Base-by-base conservation (phyloP, 2,113 vertebrate genomes). In the Pogona vitticeps region DNA sequence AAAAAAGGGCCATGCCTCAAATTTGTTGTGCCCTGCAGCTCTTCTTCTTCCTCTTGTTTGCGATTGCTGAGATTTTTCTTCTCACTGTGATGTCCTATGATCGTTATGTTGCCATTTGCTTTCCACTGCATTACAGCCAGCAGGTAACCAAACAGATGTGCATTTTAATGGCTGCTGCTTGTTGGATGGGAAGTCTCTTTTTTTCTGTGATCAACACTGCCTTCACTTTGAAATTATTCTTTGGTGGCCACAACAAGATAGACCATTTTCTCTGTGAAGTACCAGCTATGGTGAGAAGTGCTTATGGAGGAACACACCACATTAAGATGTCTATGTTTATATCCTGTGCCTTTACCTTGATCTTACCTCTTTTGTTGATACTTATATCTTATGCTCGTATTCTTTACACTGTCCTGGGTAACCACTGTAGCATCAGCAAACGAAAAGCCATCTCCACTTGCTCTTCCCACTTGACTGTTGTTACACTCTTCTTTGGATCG, bases 21-120 rank as follows among this genome's bases (percentile, higher is more conserved):
- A 90, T 23, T 38, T 82, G 58, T 23, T 96, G 95, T 38, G 91
- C 94, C 71, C 86, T 92, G 17, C 95, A 96, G 72, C 87, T 96
- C 42, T 96, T 95, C 36, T 94, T 96, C 9, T 87, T 95, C 73
- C 95, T 96, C 14, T 91, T 95, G 6, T 82, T 84, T 33, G 95
- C 95, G 1, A 94, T 91, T 33, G 91, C 94, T 0, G 95, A 95
- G 92, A 95, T 92, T 92, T 95, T 95, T 52, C 88, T 96, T 3
- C 93, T 96, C 28, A 88, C 88, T 0, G 90, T 90, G 20, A 93
- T 93, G 92, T 86, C 92, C 46, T 92, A 91, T 38, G 86, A 92
- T 63, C 61, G 68, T 15, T 90, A 88, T 6, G 52, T 93, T 36
- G 92, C 90, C 15, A 90, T 92, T 75, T 67, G 80, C 28, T 3